Percentiles rank a stretch among this genome's conserved stretches.
Evolutionary conservation across 2,113 vertebrate species (phyloP).

Genomic region (Nothocercus nigrocapillus): DNA sequence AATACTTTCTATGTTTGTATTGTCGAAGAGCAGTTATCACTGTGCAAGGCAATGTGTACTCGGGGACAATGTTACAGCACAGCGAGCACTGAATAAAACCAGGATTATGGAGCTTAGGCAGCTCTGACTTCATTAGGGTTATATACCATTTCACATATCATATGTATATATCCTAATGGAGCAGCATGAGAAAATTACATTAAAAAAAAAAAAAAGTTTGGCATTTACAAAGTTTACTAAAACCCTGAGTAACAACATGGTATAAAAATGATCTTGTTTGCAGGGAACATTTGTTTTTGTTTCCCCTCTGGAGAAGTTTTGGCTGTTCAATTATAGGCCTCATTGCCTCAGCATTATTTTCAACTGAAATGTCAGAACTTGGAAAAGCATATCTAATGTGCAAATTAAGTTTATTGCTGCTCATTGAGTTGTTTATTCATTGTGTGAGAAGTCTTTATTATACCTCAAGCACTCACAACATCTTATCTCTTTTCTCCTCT

Average conservation of each 20-base stretch:
- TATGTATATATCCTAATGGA: background rate
- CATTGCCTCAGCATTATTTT: conserved; percentile 84
- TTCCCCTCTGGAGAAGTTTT: conserved; percentile 80
- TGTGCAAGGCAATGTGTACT: background rate
- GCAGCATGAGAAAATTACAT: conserved; percentile 17
- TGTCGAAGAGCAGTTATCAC: conserved; percentile 17
- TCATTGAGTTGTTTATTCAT: conserved; percentile 80
- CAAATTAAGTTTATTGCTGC: conserved; percentile 84
- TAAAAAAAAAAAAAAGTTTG: conserved; percentile 39
- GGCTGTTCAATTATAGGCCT: conserved; percentile 87
- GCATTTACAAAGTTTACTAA: conserved; percentile 80
- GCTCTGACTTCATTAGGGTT: background rate
- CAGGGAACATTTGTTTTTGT: conserved; percentile 81
- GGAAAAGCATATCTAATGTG: conserved; percentile 86
- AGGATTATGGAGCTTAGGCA: background rate
- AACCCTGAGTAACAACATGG: conserved; percentile 72
- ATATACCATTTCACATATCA: background rate
- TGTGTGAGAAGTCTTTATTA: conserved; percentile 78
- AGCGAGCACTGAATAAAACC: background rate
- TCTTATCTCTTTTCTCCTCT: conserved; percentile 47
- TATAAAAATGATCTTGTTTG: conserved; percentile 78
- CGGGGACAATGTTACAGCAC: background rate
- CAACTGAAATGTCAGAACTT: conserved; percentile 81
- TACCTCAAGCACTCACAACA: conserved; percentile 60
- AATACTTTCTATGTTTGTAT: background rate